These are phyloP conservation scores for Pterocles orientalis DNA, from an alignment of 2,113 vertebrate genomes.

Conservation along the genomic window DNA sequence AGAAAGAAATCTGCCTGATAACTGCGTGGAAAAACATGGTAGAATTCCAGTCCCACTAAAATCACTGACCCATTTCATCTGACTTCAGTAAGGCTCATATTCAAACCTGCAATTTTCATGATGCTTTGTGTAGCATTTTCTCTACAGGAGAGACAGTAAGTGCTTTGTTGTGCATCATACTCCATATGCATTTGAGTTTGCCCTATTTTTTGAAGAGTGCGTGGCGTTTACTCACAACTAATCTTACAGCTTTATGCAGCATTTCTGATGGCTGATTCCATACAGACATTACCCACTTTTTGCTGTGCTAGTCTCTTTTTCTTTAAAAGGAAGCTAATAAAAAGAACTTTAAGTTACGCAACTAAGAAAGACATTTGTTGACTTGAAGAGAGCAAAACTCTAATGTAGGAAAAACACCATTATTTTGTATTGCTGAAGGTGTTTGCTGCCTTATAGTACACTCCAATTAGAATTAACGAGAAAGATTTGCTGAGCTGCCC, in stretches of 20 bases:
- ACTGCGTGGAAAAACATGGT: not conserved
- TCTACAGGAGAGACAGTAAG: not conserved
- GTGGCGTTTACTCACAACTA: not conserved
- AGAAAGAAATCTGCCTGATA: not conserved
- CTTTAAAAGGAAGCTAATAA: not conserved
- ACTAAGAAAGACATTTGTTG: not conserved
- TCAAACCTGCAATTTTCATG: not conserved
- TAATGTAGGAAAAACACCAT: not conserved
- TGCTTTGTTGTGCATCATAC: not conserved
- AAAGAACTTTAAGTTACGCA: not conserved
- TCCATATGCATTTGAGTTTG: not conserved
- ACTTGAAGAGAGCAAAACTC: not conserved
- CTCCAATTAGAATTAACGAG: not conserved
- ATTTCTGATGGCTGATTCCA: not conserved
- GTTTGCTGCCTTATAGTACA: not conserved
- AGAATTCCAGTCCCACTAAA: not conserved
- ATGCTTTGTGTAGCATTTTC: not conserved
- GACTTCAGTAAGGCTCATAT: not conserved
- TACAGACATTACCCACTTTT: not conserved
- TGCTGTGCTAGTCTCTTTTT: not conserved
- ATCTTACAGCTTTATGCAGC: not conserved
- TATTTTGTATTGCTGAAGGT: not conserved
- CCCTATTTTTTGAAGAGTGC: constrained; percentile 4
- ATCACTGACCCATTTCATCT: not conserved
- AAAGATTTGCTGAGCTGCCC: not conserved